These are phyloP conservation scores for Sarcophaga subvicina DNA, from an alignment of 2,888 invertebrate genomes.

Conservation along the genomic window DNA sequence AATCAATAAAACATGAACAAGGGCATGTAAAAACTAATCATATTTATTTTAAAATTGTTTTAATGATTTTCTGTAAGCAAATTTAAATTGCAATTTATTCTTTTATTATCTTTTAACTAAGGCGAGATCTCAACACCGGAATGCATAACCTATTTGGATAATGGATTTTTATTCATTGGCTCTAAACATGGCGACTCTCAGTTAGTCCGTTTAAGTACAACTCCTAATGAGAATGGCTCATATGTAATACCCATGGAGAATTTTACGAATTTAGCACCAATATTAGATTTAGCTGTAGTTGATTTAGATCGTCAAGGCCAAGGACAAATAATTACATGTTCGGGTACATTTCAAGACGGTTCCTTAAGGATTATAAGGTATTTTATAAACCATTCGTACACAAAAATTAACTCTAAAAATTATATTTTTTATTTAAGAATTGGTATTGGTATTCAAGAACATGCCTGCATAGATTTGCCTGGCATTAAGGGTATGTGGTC, in stretches of 20 bases:
- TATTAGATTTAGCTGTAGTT: conserved; percentile 98
- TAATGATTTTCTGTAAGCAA: no score
- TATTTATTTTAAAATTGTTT: no score
- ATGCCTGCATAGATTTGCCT: conserved; percentile 97
- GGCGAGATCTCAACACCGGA: conserved; percentile 97
- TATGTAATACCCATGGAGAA: conserved; percentile 97
- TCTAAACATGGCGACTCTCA: conserved; percentile 98
- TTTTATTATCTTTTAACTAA: conserved; percentile 73
- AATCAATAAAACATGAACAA: no score
- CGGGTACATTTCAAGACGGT: conserved; percentile 98
- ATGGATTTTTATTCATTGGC: conserved; percentile 98
- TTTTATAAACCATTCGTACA: background rate
- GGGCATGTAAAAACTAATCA: no score
- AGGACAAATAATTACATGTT: conserved; percentile 98
- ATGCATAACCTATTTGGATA: conserved; percentile 98
- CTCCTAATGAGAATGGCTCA: conserved; percentile 92
- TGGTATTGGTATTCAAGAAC: conserved; percentile 99
- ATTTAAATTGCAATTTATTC: no score
- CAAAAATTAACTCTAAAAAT: background rate
- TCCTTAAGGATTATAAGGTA: conserved; percentile 93
- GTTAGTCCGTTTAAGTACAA: conserved; percentile 92
- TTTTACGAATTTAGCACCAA: conserved; percentile 98
- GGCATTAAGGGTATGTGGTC: conserved; percentile 99
- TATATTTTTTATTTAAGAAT: conserved; percentile 84
- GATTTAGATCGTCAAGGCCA: conserved; percentile 98